Percentiles rank a stretch among this genome's conserved stretches.
Conservation (phyloP, 1,140 invertebrate genomes). For the Bombus sibiricus region DNA sequence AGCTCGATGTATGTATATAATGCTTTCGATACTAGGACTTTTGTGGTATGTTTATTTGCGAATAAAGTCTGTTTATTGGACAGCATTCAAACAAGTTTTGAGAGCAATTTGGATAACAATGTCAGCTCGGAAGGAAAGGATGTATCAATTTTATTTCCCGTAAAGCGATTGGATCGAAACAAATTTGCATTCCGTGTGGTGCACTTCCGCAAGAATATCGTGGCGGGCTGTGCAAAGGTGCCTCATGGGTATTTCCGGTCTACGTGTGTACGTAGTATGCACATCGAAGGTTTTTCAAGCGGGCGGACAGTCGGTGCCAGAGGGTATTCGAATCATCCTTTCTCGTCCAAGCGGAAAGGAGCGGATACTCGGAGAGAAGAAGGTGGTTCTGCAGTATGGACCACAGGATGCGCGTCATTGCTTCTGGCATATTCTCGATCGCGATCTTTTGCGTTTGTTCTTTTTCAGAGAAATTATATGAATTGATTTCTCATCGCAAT, state of each 20-base stretch:
- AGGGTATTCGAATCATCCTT: slow-evolving; percentile 52
- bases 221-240: slow-evolving; percentile 13
- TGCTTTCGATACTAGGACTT: not conserved
- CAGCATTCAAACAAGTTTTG: not conserved
- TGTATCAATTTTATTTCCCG: slow-evolving; percentile 37
- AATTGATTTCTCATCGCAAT: slow-evolving; percentile 39
- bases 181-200: slow-evolving; percentile 56
- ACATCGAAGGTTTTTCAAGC: slow-evolving; percentile 59
- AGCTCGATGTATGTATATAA: not conserved
- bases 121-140: not conserved
- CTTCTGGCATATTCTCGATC: slow-evolving; percentile 27
- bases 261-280: slow-evolving; percentile 30
- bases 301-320: slow-evolving; percentile 48
- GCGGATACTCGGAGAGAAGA: slow-evolving; percentile 16
- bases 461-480: slow-evolving; percentile 23
- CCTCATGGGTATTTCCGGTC: slow-evolving; percentile 59
- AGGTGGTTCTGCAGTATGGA: slow-evolving; percentile 4
- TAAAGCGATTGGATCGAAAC: slow-evolving; percentile 8
- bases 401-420: slow-evolving; percentile 39
- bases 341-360: slow-evolving; percentile 49
- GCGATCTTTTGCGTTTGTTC: slow-evolving; percentile 24
- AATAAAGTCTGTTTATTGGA: too few relatives aligned
- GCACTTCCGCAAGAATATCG: slow-evolving; percentile 56
- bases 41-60: not conserved
- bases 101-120: not conserved